Conservation (phyloP, 1,140 invertebrate species). For the Bombus pyrosoma region DNA sequence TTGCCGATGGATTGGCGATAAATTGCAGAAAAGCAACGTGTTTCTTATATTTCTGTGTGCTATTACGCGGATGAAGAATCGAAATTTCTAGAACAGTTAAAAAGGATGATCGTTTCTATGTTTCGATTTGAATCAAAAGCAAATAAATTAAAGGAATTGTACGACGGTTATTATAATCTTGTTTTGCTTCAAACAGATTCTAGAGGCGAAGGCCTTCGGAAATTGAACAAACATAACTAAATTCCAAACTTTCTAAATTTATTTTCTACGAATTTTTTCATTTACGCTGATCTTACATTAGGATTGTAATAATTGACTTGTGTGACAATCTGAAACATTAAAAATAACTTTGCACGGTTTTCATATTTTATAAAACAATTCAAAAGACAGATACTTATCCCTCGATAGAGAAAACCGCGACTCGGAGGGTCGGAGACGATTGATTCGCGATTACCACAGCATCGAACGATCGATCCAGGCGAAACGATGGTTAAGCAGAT, state of each 20-base stretch:
- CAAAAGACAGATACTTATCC: neutral
- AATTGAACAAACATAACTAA: no score
- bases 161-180: neutral
- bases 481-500: slow-evolving; percentile 61
- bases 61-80: neutral
- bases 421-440: slow-evolving; percentile 8
- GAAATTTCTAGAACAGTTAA: neutral
- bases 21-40: neutral
- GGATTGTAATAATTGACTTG: neutral
- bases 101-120: neutral
- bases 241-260: no score
- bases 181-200: neutral
- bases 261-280: no score
- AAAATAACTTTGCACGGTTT: neutral
- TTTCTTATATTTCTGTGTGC: no score
- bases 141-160: neutral
- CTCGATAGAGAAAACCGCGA: neutral
- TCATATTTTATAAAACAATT: neutral
- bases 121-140: neutral
- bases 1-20: neutral
- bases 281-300: neutral
- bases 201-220: neutral
- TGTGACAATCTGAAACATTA: neutral
- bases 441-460: slow-evolving; percentile 53
- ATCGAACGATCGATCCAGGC: slow-evolving; percentile 48